Base-by-base conservation (phyloP, 2,888 invertebrate species). In the Erebia ligea region DNA sequence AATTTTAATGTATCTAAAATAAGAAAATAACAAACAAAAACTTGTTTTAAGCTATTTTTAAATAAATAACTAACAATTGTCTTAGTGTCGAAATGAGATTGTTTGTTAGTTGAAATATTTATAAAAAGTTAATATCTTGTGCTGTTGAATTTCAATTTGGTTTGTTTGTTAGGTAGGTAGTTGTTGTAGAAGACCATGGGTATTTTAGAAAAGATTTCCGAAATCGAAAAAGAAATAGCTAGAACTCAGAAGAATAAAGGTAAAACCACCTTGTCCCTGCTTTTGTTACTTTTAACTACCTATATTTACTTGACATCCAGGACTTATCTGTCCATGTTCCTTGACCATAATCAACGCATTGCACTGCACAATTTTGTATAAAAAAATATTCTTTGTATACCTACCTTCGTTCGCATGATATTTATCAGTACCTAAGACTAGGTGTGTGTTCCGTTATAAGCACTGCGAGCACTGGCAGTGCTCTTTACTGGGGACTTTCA, bases 161-260 rank as follows among this genome's bases (percentile, higher is more conserved):
- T 63, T 59, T 72, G 45, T 67, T 72, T 67, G 64, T 67, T 63
- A n/a, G n/a, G n/a, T n/a, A n/a, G n/a, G n/a, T n/a, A 67, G 64
- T 67, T 63, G 54, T 52, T 65, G 68, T 57, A 50, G 34, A n/a
- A 52, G 19, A 87, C 81, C 83, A 99, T 99, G 99, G 99, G 99
- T 81, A 99, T 99, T 86, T 94, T 99, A 76, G 99, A 99, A 84
- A 99, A 99, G 95, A 99, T 99, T 89, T 96, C 98, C 6, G 99
- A 99, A 94, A 99, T 99, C 76, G 99, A 99, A 88, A 97, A 96
- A 84, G 99, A 99, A 96, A 99, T 99, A 77, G 97, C 98, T 17
- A 95, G 99, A 79, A 99, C 99, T 19, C 99, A 99, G 87, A 99
- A 99, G 92, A 99, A 99, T 94, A 99, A 99, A 97, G 99, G 99